Evolutionary conservation across 2,797 vertebrate genomes (phyloP).

Genomic region (Xerus rutilus): DNA sequence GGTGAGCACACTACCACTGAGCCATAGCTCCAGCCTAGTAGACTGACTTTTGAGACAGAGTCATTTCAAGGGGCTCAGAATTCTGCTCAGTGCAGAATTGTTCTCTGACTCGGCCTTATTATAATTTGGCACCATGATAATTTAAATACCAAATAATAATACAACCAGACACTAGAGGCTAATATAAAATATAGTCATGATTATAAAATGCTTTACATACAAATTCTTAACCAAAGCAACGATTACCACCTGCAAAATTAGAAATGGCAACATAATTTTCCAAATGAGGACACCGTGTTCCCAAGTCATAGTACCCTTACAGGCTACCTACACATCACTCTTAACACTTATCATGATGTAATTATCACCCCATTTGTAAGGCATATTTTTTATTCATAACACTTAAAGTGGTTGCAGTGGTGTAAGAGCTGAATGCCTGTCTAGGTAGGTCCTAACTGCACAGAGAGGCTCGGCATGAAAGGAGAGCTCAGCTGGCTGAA

Average conservation of each 20-base stretch:
- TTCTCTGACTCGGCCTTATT: slow-evolving; percentile 11
- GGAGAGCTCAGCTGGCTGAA: background rate
- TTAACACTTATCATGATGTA: background rate
- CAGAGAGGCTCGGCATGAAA: background rate
- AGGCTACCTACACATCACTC: background rate
- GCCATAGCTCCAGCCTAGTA: background rate
- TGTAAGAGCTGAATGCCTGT: background rate
- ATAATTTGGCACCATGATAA: background rate
- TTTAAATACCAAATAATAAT: slow-evolving; percentile 45
- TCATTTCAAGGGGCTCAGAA: background rate
- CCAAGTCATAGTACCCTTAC: background rate
- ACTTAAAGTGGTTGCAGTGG: background rate
- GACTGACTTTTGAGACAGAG: slow-evolving; percentile 24
- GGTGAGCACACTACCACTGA: no score
- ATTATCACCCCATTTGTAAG: background rate
- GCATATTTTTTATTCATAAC: background rate
- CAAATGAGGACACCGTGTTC: background rate
- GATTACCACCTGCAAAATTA: background rate
- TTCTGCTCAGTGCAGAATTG: background rate
- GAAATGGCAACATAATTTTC: slow-evolving; percentile 19
- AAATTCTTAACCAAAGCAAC: slow-evolving; percentile 42
- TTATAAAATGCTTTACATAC: slow-evolving; percentile 36
- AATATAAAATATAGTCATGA: slow-evolving; percentile 30
- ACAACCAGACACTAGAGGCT: slow-evolving; percentile 9
- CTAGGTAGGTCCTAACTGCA: background rate